Percentiles rank a stretch among this genome's conserved stretches.
phyloP scores from a whole-genome alignment of 2,888 invertebrate genomes.

The Digitonthophagus gazella region DNA sequence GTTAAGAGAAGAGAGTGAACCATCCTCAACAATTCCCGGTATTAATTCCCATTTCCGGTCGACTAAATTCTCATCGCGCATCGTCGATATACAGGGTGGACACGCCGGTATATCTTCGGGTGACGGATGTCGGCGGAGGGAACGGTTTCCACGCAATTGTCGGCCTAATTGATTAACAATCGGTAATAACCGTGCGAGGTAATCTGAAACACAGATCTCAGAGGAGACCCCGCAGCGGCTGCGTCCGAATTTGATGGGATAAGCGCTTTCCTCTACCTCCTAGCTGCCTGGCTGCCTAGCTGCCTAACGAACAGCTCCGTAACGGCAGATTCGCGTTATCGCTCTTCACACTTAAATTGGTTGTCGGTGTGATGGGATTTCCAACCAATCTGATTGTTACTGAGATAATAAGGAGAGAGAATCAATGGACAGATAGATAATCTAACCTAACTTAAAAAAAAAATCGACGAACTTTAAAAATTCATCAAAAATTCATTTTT shows the following conservation, averaged over 20 bases:
- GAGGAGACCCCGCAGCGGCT: neutral
- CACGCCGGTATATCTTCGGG: slow-evolving; percentile 20
- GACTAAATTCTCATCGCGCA: slow-evolving; percentile 22
- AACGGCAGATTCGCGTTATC: neutral
- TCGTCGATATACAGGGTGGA: slow-evolving; percentile 21
- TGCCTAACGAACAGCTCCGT: neutral
- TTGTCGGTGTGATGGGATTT: neutral
- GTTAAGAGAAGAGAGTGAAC: no score
- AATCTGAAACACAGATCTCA: slow-evolving; percentile 34
- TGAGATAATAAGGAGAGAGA: neutral
- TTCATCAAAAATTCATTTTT: no score
- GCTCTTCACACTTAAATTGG: neutral
- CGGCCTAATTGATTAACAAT: slow-evolving; percentile 43
- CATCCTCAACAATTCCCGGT: no score
- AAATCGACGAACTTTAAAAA: no score
- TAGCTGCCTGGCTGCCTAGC: neutral
- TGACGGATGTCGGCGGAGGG: slow-evolving; percentile 19
- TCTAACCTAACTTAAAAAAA: no score
- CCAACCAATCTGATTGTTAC: neutral
- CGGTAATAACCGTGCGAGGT: slow-evolving; percentile 42
- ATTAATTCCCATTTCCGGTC: slow-evolving; percentile 22
- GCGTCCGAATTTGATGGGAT: neutral
- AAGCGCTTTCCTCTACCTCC: neutral
- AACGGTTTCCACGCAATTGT: slow-evolving; percentile 37
- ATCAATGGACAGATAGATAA: no score